Evolutionary conservation across 2,888 invertebrate genomes (phyloP), one percentile per base, ranked within the genome.

Genomic region (Colletes collaris): DNA sequence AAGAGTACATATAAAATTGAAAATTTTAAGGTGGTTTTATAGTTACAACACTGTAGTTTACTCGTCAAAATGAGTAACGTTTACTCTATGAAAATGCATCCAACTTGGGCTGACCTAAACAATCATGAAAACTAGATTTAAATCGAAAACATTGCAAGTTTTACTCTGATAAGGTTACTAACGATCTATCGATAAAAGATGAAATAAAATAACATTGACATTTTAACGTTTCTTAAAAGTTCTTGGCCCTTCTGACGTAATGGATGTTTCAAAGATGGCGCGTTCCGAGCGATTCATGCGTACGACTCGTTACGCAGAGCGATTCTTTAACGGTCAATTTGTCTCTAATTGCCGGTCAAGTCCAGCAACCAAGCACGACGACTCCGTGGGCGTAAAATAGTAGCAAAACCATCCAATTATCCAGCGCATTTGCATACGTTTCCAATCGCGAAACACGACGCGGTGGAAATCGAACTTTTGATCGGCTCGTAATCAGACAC

Each of bases 281-380:
- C 19, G 2, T 8, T n/a, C 53, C 52, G 49, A 40, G 65, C 65
- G 60, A 60, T 73, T 73, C 67, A 44, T 55, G 37, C 27, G 35
- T 53, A 19, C 50, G 56, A 58, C 58, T 58, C 10, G 52, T 50
- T 11, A 37, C 44, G 67, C 67, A 49, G 74, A 7, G 53, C 60
- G 37, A 60, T 49, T 73, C 53, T 60, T 76, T 49, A 60, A 73
- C 76, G 67, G 63, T 75, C 68, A 64, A 64, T 77, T 75, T 63
- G 50, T 50, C 52, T 52, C 16, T 75, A 68, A 75, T 68, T 63
- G 59, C 66, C 71, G 59, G 58, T n/a, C 40, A 62, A n/a, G 52
- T 64, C 27, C 40, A 53, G 46, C 63, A 68, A 63, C 59, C 46
- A 35, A 40, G 58, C 58, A 37, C 11, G 67, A 27, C 11, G 58